Evolutionary conservation across 2,113 vertebrate genomes (phyloP).

Genomic region (Indicator indicator): DNA sequence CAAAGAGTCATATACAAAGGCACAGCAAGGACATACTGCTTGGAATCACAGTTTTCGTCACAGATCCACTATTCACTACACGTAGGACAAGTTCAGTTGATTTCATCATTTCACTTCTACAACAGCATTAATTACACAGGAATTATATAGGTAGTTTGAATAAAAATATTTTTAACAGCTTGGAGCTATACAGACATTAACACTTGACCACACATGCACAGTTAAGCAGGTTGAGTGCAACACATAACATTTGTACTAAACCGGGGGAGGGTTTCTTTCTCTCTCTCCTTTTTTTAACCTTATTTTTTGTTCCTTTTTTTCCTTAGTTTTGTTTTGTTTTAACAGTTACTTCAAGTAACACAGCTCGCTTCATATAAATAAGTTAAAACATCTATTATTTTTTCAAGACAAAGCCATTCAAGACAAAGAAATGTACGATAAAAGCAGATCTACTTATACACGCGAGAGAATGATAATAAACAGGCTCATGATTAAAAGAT

Average conservation of each 20-base stretch:
- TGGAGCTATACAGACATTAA: slow-evolving; percentile 91
- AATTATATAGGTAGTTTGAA: slow-evolving; percentile 86
- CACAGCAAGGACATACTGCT: slow-evolving; percentile 90
- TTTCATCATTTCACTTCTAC: slow-evolving; percentile 87
- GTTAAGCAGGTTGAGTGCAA: slow-evolving; percentile 87
- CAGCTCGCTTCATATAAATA: slow-evolving; percentile 91
- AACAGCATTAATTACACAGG: slow-evolving; percentile 89
- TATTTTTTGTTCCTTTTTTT: slow-evolving; percentile 35
- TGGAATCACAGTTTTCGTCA: slow-evolving; percentile 86
- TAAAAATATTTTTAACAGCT: slow-evolving; percentile 90
- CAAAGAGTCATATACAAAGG: slow-evolving; percentile 89
- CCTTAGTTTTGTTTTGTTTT: slow-evolving; percentile 64
- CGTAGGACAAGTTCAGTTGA: slow-evolving; percentile 86
- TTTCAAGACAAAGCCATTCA: slow-evolving; percentile 89
- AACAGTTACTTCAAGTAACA: slow-evolving; percentile 91
- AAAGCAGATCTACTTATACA: slow-evolving; percentile 88
- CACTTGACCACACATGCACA: slow-evolving; percentile 92
- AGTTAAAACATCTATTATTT: slow-evolving; percentile 93
- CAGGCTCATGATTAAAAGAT: slow-evolving; percentile 88
- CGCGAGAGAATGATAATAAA: slow-evolving; percentile 86
- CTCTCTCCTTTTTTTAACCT: not conserved
- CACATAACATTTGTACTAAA: slow-evolving; percentile 88
- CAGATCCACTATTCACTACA: slow-evolving; percentile 91
- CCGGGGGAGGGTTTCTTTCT: slow-evolving; percentile 50
- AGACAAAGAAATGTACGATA: slow-evolving; percentile 93